Evolutionary conservation across 2,888 invertebrate genomes (phyloP).

Genomic region (Tenthredo notha): DNA sequence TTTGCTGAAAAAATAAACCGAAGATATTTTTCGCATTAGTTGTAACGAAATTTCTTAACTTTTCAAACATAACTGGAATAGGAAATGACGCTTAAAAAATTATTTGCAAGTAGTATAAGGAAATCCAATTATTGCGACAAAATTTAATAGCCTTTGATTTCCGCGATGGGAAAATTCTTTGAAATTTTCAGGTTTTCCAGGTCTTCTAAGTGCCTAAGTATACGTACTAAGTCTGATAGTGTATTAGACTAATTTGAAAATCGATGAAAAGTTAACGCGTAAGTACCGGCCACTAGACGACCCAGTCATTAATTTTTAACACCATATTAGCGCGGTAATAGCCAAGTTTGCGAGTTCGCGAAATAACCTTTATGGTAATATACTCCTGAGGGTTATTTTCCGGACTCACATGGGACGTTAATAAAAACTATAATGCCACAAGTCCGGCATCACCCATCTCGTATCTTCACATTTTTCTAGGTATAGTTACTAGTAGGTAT

Average conservation of each 20-base stretch:
- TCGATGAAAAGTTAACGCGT: conserved; percentile 14
- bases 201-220: background rate
- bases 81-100: background rate
- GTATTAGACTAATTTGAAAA: conserved; percentile 25
- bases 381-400: conserved; percentile 17
- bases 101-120: background rate
- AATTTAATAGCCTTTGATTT: background rate
- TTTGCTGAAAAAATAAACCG: background rate
- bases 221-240: background rate
- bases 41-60: background rate
- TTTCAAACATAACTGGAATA: background rate
- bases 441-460: too few relatives aligned
- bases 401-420: background rate
- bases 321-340: conserved; percentile 28
- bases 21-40: too few relatives aligned
- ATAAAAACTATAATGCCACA: background rate
- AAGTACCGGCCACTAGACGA: background rate
- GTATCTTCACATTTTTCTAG: too few relatives aligned
- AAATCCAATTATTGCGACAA: background rate
- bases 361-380: conserved; percentile 19
- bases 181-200: background rate
- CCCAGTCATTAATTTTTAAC: conserved; percentile 43
- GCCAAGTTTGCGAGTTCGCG: background rate
- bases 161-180: background rate
- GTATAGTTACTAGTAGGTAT: too few relatives aligned